These are phyloP conservation scores for Tokudaia muenninki DNA, from an alignment of 2,797 vertebrate genomes.

Conservation along the genomic window DNA sequence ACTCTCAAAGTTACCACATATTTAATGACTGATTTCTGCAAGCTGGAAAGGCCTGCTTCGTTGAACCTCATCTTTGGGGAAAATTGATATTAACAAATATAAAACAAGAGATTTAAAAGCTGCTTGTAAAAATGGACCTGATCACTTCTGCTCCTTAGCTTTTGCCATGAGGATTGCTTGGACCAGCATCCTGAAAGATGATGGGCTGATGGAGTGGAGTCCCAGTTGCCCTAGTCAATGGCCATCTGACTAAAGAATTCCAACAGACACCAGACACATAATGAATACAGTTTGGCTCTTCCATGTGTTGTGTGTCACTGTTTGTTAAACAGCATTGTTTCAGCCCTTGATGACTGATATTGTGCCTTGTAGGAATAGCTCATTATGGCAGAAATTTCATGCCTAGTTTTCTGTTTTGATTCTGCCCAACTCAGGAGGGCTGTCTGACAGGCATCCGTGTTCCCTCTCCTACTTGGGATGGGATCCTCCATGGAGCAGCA, in stretches of 20 bases:
- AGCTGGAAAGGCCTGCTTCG: not conserved
- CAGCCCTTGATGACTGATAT: not conserved
- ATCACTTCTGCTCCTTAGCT: not conserved
- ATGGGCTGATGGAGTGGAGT: not conserved
- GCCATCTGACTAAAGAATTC: not conserved
- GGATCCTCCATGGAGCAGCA: not conserved
- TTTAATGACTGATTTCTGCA: not conserved
- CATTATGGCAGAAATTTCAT: not conserved
- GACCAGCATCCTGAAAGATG: not conserved
- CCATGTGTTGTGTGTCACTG: not conserved
- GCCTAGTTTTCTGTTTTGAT: not conserved
- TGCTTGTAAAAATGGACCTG: not conserved
- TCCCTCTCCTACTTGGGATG: not conserved
- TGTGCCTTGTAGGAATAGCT: not conserved
- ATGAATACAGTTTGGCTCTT: not conserved
- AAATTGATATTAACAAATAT: not conserved
- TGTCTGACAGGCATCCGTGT: not conserved
- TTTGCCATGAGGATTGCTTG: not conserved
- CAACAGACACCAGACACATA: not conserved
- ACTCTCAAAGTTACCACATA: slow-evolving; percentile 15
- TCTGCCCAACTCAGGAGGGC: not conserved
- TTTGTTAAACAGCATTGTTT: not conserved
- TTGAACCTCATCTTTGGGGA: not conserved
- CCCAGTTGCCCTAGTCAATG: not conserved
- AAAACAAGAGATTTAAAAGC: slow-evolving; percentile 20